phyloP scores from a whole-genome alignment of 2,888 invertebrate genomes.

The Chymomyza fuscimana region DNA sequence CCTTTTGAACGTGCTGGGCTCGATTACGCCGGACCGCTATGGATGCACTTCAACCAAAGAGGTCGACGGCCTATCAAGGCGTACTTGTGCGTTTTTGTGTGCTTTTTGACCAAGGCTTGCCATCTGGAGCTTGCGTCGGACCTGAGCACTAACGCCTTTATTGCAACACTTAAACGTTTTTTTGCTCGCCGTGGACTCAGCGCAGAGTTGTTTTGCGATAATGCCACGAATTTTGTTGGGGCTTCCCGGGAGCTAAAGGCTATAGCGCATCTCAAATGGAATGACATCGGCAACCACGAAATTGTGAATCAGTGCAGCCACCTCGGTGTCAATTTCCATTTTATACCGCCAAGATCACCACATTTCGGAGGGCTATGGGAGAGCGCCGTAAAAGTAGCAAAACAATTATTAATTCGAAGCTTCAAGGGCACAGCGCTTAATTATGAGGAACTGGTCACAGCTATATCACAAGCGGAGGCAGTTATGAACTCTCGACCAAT shows the following conservation, averaged over 20 bases:
- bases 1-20: conserved; percentile 20
- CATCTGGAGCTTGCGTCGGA: conserved; percentile 39
- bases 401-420: not conserved
- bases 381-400: conserved; percentile 20
- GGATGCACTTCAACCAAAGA: conserved; percentile 16
- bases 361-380: conserved; percentile 21
- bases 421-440: not conserved
- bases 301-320: not conserved
- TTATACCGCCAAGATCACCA: conserved; percentile 8
- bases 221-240: conserved; percentile 19
- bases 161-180: conserved; percentile 31
- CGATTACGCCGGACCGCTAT: conserved; percentile 28
- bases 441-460: conserved; percentile 5
- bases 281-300: too few relatives aligned
- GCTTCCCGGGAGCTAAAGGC: not conserved
- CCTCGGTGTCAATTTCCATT: conserved; percentile 2
- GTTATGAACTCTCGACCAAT: conserved; percentile 12
- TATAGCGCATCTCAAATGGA: not conserved
- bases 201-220: conserved; percentile 19
- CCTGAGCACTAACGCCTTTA: conserved; percentile 30
- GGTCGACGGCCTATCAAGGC: conserved; percentile 27
- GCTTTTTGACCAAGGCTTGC: conserved; percentile 34
- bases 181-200: conserved; percentile 23
- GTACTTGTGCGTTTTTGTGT: conserved; percentile 34
- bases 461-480: conserved; percentile 3